These are phyloP conservation scores for Theretra japonica DNA, from an alignment of 2,888 invertebrate genomes.

Conservation along the genomic window DNA sequence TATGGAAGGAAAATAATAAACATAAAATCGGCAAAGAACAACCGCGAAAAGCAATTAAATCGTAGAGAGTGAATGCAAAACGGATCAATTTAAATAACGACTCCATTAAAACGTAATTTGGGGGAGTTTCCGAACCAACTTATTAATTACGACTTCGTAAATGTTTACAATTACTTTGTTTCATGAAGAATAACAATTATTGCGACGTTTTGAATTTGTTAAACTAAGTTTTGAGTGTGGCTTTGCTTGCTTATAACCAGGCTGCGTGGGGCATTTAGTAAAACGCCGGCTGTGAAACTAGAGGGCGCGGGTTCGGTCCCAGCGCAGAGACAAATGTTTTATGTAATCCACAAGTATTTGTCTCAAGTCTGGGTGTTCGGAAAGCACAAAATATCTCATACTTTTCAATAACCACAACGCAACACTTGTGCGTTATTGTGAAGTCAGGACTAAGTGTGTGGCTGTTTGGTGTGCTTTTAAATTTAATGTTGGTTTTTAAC, in stretches of 20 bases:
- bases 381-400: no score
- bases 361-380: no score
- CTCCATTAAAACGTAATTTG: constrained; percentile 35
- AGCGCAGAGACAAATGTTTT: no score
- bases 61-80: neutral
- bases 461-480: no score
- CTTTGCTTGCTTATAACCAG: neutral
- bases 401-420: no score
- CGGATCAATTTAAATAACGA: constrained; percentile 16
- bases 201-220: neutral
- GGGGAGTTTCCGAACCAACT: constrained; percentile 39
- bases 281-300: no score
- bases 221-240: neutral
- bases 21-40: neutral
- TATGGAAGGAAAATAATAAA: neutral
- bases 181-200: neutral
- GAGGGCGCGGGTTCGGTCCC: no score
- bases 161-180: neutral
- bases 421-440: no score
- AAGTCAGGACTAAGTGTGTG: no score
- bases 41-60: neutral
- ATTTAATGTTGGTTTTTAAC: no score
- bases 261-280: no score
- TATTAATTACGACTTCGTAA: constrained; percentile 31
- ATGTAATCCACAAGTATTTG: no score